phyloP scores from a whole-genome alignment of 2,797 vertebrate genomes.

The Petrocephalus sullivani region DNA sequence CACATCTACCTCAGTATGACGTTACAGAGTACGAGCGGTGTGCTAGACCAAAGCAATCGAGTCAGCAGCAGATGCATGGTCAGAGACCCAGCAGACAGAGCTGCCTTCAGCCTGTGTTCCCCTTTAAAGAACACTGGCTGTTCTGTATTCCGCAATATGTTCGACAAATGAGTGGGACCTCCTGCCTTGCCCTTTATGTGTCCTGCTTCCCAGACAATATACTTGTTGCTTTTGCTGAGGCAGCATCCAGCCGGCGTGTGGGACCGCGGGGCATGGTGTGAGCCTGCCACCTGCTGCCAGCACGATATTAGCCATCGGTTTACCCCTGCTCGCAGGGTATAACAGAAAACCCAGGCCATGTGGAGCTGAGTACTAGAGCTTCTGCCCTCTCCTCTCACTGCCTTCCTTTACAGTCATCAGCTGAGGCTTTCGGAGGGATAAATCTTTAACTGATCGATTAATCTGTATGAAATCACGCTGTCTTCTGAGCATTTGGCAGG shows the following conservation, averaged over 20 bases:
- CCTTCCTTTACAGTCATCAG: neutral
- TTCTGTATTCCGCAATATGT: constrained; percentile 1
- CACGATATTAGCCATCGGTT: neutral
- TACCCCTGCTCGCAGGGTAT: neutral
- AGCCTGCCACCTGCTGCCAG: neutral
- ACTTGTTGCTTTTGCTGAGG: neutral
- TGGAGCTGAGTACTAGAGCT: neutral
- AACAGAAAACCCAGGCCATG: neutral
- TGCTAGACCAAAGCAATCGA: neutral
- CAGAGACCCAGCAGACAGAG: neutral
- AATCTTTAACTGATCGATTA: constrained; percentile 52
- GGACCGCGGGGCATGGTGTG: neutral
- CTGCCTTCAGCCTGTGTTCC: neutral
- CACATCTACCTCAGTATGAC: neutral
- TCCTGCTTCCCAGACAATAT: neutral
- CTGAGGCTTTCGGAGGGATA: constrained; percentile 24
- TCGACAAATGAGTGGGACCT: neutral
- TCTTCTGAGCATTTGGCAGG: constrained; percentile 4
- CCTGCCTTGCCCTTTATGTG: constrained; percentile 9
- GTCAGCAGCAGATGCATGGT: neutral
- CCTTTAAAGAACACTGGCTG: neutral
- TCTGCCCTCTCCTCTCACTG: neutral
- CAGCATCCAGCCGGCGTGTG: neutral
- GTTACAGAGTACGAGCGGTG: neutral
- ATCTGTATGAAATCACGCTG: constrained; percentile 64